Evolutionary conservation across 2,797 vertebrate species (phyloP).

Genomic region (Varecia variegata): DNA sequence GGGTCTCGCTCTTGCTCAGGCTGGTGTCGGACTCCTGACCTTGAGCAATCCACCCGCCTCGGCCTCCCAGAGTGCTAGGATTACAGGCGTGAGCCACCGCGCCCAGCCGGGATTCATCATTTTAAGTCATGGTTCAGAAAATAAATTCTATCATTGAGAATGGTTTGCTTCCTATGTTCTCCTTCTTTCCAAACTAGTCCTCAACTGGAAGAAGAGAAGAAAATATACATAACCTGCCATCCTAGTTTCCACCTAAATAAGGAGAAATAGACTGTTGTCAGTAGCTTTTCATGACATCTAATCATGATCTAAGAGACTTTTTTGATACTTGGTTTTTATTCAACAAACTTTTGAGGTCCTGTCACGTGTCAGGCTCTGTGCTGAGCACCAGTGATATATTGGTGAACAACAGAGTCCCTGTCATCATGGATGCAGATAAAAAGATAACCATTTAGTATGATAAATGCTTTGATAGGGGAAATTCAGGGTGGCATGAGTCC

Average conservation of each 20-base stretch:
- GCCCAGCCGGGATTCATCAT: neutral
- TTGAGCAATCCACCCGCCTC: neutral
- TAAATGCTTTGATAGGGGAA: neutral
- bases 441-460: neutral
- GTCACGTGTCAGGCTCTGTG: neutral
- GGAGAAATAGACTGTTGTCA: neutral
- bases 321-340: neutral
- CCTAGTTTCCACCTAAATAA: neutral
- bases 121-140: neutral
- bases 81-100: neutral
- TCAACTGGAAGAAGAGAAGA: neutral
- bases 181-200: neutral
- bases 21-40: neutral
- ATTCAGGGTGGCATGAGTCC: neutral
- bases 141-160: neutral
- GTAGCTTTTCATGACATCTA: neutral
- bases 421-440: neutral
- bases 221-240: neutral
- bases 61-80: neutral
- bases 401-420: neutral
- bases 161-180: neutral
- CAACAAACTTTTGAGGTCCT: neutral
- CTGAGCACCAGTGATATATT: neutral
- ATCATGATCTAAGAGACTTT: neutral
- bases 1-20: neutral